Evolutionary conservation across 92 coral and sea anemone species (phyloP).

Genomic region (Epizoanthus rinbou): DNA sequence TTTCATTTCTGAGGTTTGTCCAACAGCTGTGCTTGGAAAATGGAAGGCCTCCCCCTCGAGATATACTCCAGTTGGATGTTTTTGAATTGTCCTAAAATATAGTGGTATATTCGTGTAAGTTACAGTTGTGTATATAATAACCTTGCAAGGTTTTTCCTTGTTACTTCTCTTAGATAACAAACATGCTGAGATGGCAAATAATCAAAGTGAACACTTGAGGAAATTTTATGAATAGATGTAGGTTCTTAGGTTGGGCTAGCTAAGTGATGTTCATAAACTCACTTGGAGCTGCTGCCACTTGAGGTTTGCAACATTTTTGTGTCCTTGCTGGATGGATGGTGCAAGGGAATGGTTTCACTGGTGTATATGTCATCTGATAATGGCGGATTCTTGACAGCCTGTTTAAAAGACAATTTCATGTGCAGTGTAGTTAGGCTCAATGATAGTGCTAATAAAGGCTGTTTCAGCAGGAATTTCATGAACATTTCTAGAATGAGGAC

Average conservation of each 20-base stretch:
- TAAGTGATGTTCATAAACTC: not conserved
- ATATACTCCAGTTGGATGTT: conserved; percentile 71
- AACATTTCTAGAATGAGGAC: too few relatives aligned
- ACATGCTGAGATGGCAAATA: too few relatives aligned
- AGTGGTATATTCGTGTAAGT: not conserved
- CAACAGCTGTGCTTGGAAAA: conserved; percentile 79
- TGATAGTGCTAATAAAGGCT: not conserved
- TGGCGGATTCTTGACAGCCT: conserved; percentile 23
- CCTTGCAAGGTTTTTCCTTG: not conserved
- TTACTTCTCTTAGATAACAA: too few relatives aligned
- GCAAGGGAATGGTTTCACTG: not conserved
- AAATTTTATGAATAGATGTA: too few relatives aligned
- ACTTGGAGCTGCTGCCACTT: conserved; percentile 18
- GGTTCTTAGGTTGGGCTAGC: not conserved
- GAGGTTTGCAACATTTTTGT: not conserved
- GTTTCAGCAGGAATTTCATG: not conserved
- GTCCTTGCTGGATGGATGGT: conserved; percentile 36
- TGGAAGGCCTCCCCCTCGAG: conserved; percentile 63
- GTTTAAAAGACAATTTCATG: not conserved
- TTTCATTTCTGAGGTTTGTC: conserved; percentile 63
- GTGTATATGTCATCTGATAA: not conserved
- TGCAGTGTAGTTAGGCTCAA: not conserved
- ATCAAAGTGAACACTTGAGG: too few relatives aligned
- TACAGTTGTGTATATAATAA: not conserved
- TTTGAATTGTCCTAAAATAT: conserved; percentile 28